Conservation (phyloP, 2,888 invertebrate species). For the Conchocele bisecta region DNA sequence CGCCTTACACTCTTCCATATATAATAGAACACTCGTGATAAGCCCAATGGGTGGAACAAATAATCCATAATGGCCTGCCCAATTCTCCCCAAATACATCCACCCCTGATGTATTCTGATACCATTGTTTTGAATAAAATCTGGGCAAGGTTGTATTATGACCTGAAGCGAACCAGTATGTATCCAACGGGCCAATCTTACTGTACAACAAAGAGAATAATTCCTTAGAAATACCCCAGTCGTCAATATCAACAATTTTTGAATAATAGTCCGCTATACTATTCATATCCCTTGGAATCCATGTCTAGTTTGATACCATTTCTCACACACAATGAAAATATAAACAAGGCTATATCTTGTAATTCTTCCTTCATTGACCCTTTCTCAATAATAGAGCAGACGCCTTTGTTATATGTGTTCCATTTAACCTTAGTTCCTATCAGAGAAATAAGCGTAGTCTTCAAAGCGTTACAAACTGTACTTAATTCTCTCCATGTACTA, state of each 20-base stretch:
- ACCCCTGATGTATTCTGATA: neutral
- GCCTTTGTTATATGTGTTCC: constrained; percentile 29
- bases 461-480: constrained; percentile 17
- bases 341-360: constrained; percentile 19
- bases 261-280: constrained; percentile 29
- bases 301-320: constrained; percentile 16
- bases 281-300: constrained; percentile 24
- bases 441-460: neutral
- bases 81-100: constrained; percentile 9
- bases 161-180: constrained; percentile 7
- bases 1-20: neutral
- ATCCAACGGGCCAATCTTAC: neutral
- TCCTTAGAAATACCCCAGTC: constrained; percentile 20
- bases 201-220: neutral
- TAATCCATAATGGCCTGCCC: constrained; percentile 1
- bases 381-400: constrained; percentile 12
- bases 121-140: constrained; percentile 16
- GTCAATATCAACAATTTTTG: constrained; percentile 27
- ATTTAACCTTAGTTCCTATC: constrained; percentile 14
- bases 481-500: constrained; percentile 32
- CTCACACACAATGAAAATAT: constrained; percentile 12
- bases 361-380: constrained; percentile 33
- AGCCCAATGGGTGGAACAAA: constrained; percentile 6
- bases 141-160: constrained; percentile 14
- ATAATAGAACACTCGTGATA: neutral